Evolutionary conservation across 2,888 invertebrate genomes (phyloP).

Genomic region (Hemistola chrysoprasaria): DNA sequence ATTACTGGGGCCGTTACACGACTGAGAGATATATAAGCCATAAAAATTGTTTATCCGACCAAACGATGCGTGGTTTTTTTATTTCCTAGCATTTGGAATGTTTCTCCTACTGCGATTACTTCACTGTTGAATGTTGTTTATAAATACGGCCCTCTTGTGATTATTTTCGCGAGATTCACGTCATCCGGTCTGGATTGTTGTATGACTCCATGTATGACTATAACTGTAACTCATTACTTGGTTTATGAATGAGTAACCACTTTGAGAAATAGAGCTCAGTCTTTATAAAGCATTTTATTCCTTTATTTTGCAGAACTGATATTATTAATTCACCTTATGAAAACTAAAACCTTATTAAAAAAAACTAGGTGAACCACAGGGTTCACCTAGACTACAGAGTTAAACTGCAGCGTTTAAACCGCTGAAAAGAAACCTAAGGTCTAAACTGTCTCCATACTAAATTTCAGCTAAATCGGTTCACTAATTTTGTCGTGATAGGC

Average conservation of each 20-base stretch:
- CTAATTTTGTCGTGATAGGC: no score
- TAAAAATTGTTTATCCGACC: constrained; percentile 34
- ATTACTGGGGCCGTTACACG: constrained; percentile 13
- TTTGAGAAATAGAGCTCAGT: constrained; percentile 32
- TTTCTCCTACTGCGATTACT: constrained; percentile 46
- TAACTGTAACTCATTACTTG: constrained; percentile 54
- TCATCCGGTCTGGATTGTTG: constrained; percentile 62
- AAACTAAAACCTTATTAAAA: no score
- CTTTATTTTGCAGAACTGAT: no score
- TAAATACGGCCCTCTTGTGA: constrained; percentile 54
- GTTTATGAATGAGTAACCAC: constrained; percentile 54
- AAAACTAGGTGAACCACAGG: no score
- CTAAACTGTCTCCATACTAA: no score
- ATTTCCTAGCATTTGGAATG: constrained; percentile 32
- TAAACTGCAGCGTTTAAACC: no score
- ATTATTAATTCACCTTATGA: no score
- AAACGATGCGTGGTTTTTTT: constrained; percentile 29
- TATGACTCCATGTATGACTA: constrained; percentile 70
- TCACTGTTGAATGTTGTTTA: constrained; percentile 56
- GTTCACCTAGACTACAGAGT: no score
- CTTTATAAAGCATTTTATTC: neutral
- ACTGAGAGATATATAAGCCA: constrained; percentile 26
- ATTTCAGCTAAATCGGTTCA: no score
- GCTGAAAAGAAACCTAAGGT: no score
- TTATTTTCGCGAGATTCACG: constrained; percentile 70